A percentile compares a stretch with the other conserved stretches of the same genome.
These are phyloP conservation scores for Pristionchus arcanus DNA, from an alignment of 2,888 invertebrate species.

Conservation along the genomic window DNA sequence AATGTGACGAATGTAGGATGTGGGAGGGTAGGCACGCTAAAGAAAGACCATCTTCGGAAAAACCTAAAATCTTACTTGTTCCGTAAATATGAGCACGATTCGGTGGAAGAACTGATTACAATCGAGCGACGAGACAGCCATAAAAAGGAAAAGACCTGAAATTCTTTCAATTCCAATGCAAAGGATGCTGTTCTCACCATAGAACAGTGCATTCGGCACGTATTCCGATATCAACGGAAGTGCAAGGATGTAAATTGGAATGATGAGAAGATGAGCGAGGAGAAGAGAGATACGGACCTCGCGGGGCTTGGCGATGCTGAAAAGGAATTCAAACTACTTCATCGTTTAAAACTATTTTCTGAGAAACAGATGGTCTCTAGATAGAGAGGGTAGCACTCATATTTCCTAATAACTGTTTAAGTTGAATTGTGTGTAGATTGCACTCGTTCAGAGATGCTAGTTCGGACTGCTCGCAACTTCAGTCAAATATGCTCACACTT, in stretches of 20 bases:
- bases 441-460: too few species aligned
- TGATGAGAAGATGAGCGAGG: slow-evolving; percentile 83
- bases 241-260: slow-evolving; percentile 82
- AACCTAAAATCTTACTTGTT: slow-evolving; percentile 81
- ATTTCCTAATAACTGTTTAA: too few species aligned
- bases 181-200: slow-evolving; percentile 80
- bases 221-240: slow-evolving; percentile 82
- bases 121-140: slow-evolving; percentile 83
- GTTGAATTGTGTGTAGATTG: too few species aligned
- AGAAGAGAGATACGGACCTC: slow-evolving; percentile 83
- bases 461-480: too few species aligned
- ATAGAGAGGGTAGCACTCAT: too few species aligned
- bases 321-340: too few species aligned
- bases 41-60: slow-evolving; percentile 48
- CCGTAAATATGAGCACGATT: slow-evolving; percentile 83
- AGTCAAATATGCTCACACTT: too few species aligned
- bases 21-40: slow-evolving; percentile 82
- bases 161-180: not conserved
- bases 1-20: slow-evolving; percentile 82
- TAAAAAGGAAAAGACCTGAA: slow-evolving; percentile 83
- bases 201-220: slow-evolving; percentile 83
- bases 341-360: too few species aligned
- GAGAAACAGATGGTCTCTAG: too few species aligned
- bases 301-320: slow-evolving; percentile 73
- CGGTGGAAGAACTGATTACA: slow-evolving; percentile 84